Conservation (phyloP, 2,113 vertebrate genomes). For the Recurvirostra avosetta region DNA sequence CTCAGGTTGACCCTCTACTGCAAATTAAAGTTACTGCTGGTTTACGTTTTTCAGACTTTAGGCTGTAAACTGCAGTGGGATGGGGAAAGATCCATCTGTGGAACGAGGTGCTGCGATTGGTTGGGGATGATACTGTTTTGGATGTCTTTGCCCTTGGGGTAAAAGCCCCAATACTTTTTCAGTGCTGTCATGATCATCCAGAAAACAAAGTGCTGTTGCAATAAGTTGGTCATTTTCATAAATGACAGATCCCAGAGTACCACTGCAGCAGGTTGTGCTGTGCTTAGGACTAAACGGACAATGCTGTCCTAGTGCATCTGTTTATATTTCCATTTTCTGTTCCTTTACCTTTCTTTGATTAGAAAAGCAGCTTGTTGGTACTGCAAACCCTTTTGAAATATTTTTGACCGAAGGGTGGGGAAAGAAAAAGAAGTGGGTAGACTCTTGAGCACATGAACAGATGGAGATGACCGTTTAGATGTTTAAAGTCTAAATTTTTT, state of each 20-base stretch:
- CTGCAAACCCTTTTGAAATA: background rate
- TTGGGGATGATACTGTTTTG: fast-evolving
- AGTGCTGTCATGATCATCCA: fast-evolving
- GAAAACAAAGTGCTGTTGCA: background rate
- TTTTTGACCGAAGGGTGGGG: background rate
- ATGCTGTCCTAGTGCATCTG: background rate
- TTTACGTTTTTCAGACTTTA: background rate
- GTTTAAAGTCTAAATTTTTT: background rate
- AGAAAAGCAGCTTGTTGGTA: background rate
- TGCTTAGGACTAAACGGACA: background rate
- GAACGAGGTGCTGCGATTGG: background rate
- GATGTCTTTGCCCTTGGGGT: background rate
- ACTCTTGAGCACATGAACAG: background rate
- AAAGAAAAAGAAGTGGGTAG: background rate
- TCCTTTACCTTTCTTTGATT: background rate
- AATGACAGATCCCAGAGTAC: background rate
- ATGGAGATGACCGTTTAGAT: background rate
- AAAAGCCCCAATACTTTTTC: background rate
- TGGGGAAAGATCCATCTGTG: background rate
- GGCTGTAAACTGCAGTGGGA: background rate
- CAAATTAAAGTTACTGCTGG: background rate
- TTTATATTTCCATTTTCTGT: background rate
- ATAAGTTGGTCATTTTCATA: fast-evolving
- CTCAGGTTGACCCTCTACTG: background rate
- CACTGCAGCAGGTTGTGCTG: background rate